Evolutionary conservation across 2,797 vertebrate species (phyloP), one percentile per base, ranked within the genome.

Genomic region (Clamator glandarius): DNA sequence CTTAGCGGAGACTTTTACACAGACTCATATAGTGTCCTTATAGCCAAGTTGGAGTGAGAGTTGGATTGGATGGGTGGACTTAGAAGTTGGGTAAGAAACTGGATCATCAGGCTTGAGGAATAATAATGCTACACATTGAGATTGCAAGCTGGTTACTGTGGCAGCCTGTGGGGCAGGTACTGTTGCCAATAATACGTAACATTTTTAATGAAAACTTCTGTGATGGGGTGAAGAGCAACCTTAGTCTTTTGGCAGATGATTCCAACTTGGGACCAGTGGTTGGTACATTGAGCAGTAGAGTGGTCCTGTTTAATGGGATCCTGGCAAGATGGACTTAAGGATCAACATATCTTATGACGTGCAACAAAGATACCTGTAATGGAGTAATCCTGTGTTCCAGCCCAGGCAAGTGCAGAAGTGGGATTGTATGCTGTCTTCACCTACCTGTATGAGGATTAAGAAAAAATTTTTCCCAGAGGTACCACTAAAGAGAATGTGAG

Each of bases 251-350:
- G 36, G 54, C 18, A 61, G 44, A 4, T 62, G 44, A 5, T 57
- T 36, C 36, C 57, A 46, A 2, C 20, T 28, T 55, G 72, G 78
- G 72, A 67, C 54, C 72, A 63, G 1, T 5, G 21, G 8, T 44
- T 73, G 48, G 12, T 20, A n/a, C 28, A 4, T 15, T 0, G 0
- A 62, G 35, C 48, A 8, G 4, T 16, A 29, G 55, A 11, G 31
- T 26, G 79, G 25, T 46, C 31, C 29, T 7, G 2, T 54, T 81
- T 79, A 58, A 3, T 28, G 51, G 51, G 15, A 55, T 58, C 50
- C n/a, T 63, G 33, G 58, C 14, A n/a, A 48, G 39, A 48, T 70
- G 63, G 31, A 66, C 13, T 21, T 48, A 5, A 44, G 25, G 28
- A 67, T 57, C 25, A 25, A 9, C 25, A 52, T 15, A 12, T 44